A percentile compares a stretch with the other conserved stretches of the same genome.
phyloP scores from a whole-genome alignment of 2,113 vertebrate species.

The Mellivora capensis region DNA sequence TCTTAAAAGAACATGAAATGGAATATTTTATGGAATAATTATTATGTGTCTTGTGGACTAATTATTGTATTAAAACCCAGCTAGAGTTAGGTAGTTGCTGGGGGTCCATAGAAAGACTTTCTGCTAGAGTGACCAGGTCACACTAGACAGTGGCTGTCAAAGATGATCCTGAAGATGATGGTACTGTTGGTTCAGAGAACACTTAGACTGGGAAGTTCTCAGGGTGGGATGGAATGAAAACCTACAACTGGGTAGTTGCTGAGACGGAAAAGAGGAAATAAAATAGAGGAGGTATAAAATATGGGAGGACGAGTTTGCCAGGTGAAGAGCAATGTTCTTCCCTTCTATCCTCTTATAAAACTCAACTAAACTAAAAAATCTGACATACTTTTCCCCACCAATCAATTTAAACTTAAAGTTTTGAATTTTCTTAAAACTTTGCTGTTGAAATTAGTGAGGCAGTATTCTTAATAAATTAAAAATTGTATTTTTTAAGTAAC shows the following conservation, averaged over 20 bases:
- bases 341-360: background rate
- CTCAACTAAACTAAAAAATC: background rate
- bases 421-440: background rate
- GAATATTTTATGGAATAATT: background rate
- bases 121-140: background rate
- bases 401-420: background rate
- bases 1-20: background rate
- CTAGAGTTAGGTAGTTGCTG: background rate
- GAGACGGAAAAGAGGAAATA: background rate
- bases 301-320: background rate
- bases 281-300: background rate
- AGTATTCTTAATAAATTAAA: background rate
- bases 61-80: background rate
- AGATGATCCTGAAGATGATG: background rate
- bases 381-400: background rate
- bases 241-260: background rate
- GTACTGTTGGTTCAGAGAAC: background rate
- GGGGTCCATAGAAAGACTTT: background rate
- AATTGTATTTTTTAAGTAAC: background rate
- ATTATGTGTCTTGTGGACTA: background rate
- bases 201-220: background rate
- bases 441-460: background rate
- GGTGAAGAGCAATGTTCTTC: background rate
- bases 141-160: background rate
- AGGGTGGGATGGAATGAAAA: background rate